Base-by-base conservation (phyloP, 2,888 invertebrate species). In the Oxycera nigricornis region DNA sequence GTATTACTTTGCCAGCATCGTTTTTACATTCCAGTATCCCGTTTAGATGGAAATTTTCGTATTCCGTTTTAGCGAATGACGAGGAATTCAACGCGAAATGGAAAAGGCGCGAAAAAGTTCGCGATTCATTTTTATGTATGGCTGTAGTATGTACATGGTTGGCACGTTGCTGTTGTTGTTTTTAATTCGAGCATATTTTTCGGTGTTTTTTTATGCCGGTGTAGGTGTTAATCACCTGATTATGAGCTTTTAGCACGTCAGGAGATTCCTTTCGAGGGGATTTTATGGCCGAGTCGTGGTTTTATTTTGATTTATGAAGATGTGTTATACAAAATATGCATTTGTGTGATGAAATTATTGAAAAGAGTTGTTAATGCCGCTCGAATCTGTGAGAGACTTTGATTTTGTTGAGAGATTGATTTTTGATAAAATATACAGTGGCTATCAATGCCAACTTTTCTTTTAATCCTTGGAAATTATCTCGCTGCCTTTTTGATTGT, bases 241-340 rank as follows among this genome's bases (percentile, higher is more conserved):
- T 72, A 72, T 72, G 72, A 57, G 59, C 30, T 72, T 41, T 72
- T 39, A 72, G 35, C 72, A 72, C 57, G 57, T 57, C 28, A 57
- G n/a, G 35, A 72, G 24, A 50, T 57, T 72, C 31, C 57, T 72
- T 28, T 22, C n/a, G n/a, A n/a, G n/a, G n/a, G n/a, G n/a, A n/a
- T n/a, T n/a, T n/a, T n/a, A n/a, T n/a, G n/a, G n/a, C n/a, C n/a
- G n/a, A n/a, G n/a, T n/a, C n/a, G n/a, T n/a, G n/a, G n/a, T n/a
- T n/a, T n/a, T n/a, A n/a, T n/a, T n/a, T n/a, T n/a, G n/a, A n/a
- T n/a, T n/a, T n/a, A n/a, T n/a, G n/a, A n/a, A n/a, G n/a, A n/a
- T n/a, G n/a, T n/a, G n/a, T n/a, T n/a, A n/a, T n/a, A n/a, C n/a
- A n/a, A n/a, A n/a, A n/a, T n/a, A n/a, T n/a, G n/a, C n/a, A n/a